phyloP scores from a whole-genome alignment of 2,797 vertebrate species.

The Hypotaenidia okinawae region DNA sequence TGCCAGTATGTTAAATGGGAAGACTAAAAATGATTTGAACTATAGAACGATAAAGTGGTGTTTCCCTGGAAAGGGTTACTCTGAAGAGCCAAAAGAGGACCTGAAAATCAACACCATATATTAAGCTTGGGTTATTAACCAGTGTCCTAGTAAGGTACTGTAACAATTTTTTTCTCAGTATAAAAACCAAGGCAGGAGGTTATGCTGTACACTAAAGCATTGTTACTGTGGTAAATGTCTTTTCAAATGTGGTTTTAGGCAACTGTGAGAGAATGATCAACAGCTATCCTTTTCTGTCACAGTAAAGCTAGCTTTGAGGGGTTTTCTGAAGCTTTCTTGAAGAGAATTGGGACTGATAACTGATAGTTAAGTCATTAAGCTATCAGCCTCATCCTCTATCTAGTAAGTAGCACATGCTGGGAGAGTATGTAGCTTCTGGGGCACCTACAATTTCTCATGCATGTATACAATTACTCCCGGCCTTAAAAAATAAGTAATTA shows the following conservation, averaged over 20 bases:
- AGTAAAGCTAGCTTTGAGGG: not conserved
- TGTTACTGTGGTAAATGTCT: not conserved
- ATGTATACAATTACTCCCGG: not conserved
- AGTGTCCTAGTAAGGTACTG: not conserved
- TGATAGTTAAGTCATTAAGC: not conserved
- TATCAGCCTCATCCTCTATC: not conserved
- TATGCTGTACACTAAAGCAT: not conserved
- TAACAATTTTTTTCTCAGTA: not conserved
- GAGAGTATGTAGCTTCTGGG: not conserved
- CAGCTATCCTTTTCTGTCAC: not conserved
- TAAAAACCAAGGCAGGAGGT: not conserved
- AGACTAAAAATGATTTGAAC: not conserved
- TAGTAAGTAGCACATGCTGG: not conserved
- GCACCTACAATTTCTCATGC: not conserved
- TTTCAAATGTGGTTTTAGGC: not conserved
- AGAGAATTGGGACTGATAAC: not conserved
- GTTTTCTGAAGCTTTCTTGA: not conserved
- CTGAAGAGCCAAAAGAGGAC: not conserved
- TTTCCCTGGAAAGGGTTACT: not conserved
- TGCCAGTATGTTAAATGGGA: not conserved
- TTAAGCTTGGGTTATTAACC: constrained; percentile 57
- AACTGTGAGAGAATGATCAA: not conserved
- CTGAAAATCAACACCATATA: not conserved
- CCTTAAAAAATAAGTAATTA: not conserved
- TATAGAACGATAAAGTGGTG: not conserved